Conservation (phyloP, 35 echinoderm and acorn worm genomes). For the Heliocidaris erythrogramma region DNA sequence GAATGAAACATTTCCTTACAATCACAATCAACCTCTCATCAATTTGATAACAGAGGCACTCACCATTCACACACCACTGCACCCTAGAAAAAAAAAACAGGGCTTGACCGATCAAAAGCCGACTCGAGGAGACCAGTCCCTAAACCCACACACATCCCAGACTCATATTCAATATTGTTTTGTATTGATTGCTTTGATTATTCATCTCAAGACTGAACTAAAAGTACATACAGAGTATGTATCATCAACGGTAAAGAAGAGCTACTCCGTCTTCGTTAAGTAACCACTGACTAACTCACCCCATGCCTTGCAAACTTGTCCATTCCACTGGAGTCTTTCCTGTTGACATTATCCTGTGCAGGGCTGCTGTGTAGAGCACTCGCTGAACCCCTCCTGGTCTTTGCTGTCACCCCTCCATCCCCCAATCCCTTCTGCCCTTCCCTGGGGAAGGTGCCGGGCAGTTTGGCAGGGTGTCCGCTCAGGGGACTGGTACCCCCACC, state of each 20-base stretch:
- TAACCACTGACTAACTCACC: not conserved
- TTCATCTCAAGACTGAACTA: too few relatives aligned
- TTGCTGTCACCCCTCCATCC: not conserved
- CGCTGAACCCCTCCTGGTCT: slow-evolving; percentile 34
- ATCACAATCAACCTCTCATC: too few relatives aligned
- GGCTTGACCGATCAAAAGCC: too few relatives aligned
- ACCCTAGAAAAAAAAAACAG: too few relatives aligned
- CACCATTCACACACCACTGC: too few relatives aligned
- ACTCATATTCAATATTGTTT: too few relatives aligned
- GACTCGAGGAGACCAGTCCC: too few relatives aligned
- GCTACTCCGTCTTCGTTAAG: not conserved
- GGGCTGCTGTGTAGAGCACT: not conserved
- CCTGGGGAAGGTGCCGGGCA: slow-evolving; percentile 3
- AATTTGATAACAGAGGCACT: too few relatives aligned
- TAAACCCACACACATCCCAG: too few relatives aligned
- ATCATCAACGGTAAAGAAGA: not conserved
- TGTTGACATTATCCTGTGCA: not conserved
- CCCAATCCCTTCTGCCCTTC: not conserved
- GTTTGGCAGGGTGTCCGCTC: not conserved
- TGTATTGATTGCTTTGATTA: too few relatives aligned
- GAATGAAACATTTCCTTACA: too few relatives aligned
- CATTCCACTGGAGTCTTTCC: slow-evolving; percentile 29
- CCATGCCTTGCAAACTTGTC: slow-evolving; percentile 14
- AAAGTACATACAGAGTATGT: not conserved
- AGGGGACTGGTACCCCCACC: slow-evolving; percentile 38